Percentiles rank a stretch among this genome's conserved stretches.
Conservation (phyloP, 2,888 invertebrate genomes). For the Digitonthophagus gazella region DNA sequence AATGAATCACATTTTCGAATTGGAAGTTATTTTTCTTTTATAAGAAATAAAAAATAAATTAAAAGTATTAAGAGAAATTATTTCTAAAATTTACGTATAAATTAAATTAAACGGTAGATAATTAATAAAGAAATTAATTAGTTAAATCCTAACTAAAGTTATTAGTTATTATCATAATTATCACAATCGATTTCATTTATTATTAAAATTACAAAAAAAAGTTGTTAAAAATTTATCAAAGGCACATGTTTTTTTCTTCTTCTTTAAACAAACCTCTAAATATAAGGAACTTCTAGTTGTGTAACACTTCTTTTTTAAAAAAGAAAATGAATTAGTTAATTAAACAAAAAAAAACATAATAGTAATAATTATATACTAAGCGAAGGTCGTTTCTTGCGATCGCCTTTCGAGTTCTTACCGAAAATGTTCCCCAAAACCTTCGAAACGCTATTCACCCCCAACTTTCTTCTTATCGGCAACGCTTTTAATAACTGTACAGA, state of each 20-base stretch:
- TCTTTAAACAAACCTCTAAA: too few relatives aligned
- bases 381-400: constrained; percentile 74
- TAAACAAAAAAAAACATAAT: constrained; percentile 21
- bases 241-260: too few relatives aligned
- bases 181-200: background rate
- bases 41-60: background rate
- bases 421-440: constrained; percentile 79
- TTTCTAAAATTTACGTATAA: background rate
- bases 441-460: constrained; percentile 75
- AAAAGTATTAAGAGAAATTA: too few relatives aligned
- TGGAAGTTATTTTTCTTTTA: background rate
- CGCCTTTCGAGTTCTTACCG: constrained; percentile 74
- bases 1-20: background rate
- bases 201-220: background rate
- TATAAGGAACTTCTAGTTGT: background rate
- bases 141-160: background rate
- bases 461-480: constrained; percentile 68
- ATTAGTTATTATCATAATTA: background rate
- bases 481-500: constrained; percentile 69
- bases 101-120: background rate
- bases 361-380: constrained; percentile 64
- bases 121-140: too few relatives aligned
- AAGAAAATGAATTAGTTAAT: background rate
- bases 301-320: too few relatives aligned
- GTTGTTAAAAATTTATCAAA: background rate